These are phyloP conservation scores for Idaea biselata DNA, from an alignment of 2,888 invertebrate genomes.

Conservation along the genomic window DNA sequence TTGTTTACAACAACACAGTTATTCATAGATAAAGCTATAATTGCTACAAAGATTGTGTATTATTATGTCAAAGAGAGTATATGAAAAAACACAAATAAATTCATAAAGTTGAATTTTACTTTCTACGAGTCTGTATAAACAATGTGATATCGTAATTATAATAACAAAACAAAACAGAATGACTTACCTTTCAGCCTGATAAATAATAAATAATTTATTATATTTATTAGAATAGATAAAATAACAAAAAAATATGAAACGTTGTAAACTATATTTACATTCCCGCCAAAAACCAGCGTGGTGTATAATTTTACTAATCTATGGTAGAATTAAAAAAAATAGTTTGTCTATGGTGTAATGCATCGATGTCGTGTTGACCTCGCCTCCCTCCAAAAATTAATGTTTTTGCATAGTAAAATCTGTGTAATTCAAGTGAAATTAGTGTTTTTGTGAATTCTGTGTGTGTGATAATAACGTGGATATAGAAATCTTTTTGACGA, in stretches of 20 bases:
- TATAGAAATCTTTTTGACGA: conserved; percentile 40
- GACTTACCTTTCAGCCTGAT: neutral
- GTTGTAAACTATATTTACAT: neutral
- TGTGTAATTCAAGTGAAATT: conserved; percentile 43
- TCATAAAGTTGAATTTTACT: too few relatives aligned
- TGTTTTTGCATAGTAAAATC: conserved; percentile 56
- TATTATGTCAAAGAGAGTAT: too few relatives aligned
- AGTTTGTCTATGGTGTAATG: conserved; percentile 53
- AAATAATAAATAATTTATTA: neutral
- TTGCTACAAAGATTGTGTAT: too few relatives aligned
- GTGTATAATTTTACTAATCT: neutral
- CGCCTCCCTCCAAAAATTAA: conserved; percentile 67
- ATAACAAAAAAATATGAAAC: neutral
- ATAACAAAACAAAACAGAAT: too few relatives aligned
- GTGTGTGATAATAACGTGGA: conserved; percentile 38
- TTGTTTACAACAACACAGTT: too few relatives aligned
- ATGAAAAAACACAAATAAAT: too few relatives aligned
- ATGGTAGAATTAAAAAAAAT: conserved; percentile 6
- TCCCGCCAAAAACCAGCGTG: neutral
- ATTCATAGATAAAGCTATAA: too few relatives aligned
- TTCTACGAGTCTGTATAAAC: too few relatives aligned
- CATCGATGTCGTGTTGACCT: conserved; percentile 74
- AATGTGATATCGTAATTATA: too few relatives aligned
- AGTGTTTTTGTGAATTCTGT: conserved; percentile 29
- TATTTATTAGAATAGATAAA: neutral